Conservation (phyloP, 2,797 vertebrate genomes). For the Bryconaethiops microstoma region DNA sequence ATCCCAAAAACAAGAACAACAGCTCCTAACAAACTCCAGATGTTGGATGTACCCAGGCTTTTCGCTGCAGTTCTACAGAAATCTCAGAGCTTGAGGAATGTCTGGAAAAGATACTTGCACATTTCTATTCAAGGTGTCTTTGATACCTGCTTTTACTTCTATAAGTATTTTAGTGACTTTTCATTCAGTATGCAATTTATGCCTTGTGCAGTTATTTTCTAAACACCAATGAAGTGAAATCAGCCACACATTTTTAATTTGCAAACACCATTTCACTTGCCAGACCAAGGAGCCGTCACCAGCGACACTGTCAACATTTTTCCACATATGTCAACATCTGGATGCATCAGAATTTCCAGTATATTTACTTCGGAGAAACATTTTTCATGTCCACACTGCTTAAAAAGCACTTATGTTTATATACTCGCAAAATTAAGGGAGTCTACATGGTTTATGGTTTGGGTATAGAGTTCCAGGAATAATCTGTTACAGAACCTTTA, state of each 20-base stretch:
- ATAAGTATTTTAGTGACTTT: not conserved
- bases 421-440: too few species aligned
- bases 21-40: not conserved
- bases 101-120: not conserved
- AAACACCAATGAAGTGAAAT: not conserved
- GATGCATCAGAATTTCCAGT: not conserved
- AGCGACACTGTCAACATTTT: not conserved
- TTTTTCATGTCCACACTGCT: not conserved
- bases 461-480: not conserved
- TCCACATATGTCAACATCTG: constrained; percentile 42
- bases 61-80: not conserved
- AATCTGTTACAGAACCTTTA: not conserved
- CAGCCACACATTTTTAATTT: not conserved
- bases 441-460: not conserved
- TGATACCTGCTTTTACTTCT: not conserved
- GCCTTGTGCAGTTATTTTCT: not conserved
- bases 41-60: not conserved
- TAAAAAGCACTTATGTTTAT: too few species aligned
- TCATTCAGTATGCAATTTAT: not conserved
- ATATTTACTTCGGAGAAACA: not conserved
- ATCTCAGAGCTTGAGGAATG: not conserved
- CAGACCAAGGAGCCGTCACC: constrained; percentile 2
- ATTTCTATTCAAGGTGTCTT: not conserved
- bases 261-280: constrained; percentile 9
- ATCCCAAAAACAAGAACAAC: not conserved